Evolutionary conservation across 2,113 vertebrate species (phyloP).

Genomic region (Sorex araneus): DNA sequence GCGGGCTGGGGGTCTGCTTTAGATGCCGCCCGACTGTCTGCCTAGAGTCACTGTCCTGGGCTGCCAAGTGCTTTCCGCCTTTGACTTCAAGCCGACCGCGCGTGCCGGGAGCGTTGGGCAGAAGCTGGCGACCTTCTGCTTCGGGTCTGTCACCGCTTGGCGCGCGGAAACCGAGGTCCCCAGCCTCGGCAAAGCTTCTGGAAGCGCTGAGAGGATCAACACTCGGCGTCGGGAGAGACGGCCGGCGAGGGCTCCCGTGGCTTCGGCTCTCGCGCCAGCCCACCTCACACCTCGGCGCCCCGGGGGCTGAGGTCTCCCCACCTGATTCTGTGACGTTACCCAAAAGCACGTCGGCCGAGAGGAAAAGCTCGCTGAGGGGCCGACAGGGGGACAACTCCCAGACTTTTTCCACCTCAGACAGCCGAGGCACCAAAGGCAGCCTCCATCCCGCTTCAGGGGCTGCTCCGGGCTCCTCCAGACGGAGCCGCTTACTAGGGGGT

Average conservation of each 20-base stretch:
- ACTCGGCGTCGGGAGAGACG: not conserved
- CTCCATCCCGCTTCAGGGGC: constrained; percentile 2
- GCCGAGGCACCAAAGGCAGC: constrained; percentile 53
- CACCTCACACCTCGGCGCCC: accelerated
- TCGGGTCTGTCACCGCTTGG: accelerated
- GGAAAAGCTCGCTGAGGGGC: not conserved
- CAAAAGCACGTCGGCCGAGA: not conserved
- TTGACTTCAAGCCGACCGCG: accelerated
- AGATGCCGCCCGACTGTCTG: not conserved
- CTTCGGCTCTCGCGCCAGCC: not conserved
- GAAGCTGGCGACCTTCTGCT: not conserved
- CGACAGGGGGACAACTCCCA: constrained; percentile 43
- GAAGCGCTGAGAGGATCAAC: accelerated
- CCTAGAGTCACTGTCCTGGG: accelerated
- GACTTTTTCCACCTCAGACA: constrained; percentile 61
- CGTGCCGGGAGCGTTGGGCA: accelerated
- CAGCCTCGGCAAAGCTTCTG: not conserved
- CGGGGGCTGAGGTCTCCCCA: not conserved
- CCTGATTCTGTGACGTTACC: not conserved
- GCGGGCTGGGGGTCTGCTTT: not conserved
- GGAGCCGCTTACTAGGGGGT: constrained; percentile 14
- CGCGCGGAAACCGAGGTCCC: not conserved
- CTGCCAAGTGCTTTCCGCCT: accelerated
- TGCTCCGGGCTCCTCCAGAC: not conserved
- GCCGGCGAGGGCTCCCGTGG: accelerated